Base-by-base conservation (phyloP, 2,113 vertebrate genomes). In the Lepisosteus osseus region DNA sequence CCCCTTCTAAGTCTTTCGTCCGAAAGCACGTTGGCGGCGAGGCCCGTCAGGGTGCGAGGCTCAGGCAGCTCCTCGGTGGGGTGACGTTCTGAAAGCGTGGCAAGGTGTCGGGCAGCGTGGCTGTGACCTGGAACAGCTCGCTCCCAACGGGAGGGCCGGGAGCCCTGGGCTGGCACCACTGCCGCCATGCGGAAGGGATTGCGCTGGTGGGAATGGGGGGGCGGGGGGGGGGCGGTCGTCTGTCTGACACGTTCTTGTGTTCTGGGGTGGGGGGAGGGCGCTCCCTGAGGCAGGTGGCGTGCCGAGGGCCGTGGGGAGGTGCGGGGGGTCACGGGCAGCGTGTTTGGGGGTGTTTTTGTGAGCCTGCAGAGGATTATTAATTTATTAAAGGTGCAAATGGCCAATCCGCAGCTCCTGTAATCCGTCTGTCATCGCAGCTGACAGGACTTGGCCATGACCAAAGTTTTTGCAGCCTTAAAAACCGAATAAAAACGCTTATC, bases 401-500 rank as follows among this genome's bases (percentile, higher is more conserved):
- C 45, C 71, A 74, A 76, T 71, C 86, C 77, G 75, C 71, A 77
- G 84, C 85, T 84, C 85, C 76, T 78, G 79, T 93, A 91, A 92
- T 93, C 91, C 87, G 86, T 86, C 88, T 91, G 85, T 86, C 81
- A 76, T 82, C 17, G 54, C 1, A 74, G 77, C 82, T 84, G 81
- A 86, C 86, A 86, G 92, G 88, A 85, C 85, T 88, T 93, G 91
- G 90, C 87, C 74, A 44, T 81, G 67, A 63, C 82, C 17, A 61
- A 86, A 90, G 86, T 91, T 91, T 87, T 87, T 88, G 77, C 90
- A 80, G 83, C 41, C 1, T 80, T 83, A 8, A 74, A 85, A 86
- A 6, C 61, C 11, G 7, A 57, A 68, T 40, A 54, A 71, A 68
- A 76, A 65, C 12, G 1, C 66, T 65, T 73, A 74, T 72, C 69